Conservation (phyloP, 2,888 invertebrate genomes). For the Lepidonotus clava region DNA sequence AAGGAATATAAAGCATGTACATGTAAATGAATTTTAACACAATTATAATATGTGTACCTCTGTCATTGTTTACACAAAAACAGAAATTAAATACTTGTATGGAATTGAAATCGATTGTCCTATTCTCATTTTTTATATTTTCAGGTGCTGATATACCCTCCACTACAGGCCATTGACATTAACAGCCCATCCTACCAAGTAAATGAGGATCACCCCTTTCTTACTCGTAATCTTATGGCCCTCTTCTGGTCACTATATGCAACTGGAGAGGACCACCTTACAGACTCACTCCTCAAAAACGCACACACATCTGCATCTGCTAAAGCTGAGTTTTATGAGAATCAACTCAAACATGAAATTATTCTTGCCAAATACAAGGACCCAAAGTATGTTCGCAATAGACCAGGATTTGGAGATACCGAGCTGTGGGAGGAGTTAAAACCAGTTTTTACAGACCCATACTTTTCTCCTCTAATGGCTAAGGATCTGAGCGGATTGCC, state of each 20-base stretch:
- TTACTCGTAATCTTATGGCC: neutral
- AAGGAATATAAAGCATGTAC: too few species aligned
- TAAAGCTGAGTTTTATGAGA: neutral
- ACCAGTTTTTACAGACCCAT: slow-evolving; percentile 70
- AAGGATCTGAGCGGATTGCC: slow-evolving; percentile 72
- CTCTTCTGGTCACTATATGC: neutral
- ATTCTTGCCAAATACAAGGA: neutral
- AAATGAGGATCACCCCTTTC: neutral
- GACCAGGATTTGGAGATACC: slow-evolving; percentile 43
- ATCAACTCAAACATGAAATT: neutral
- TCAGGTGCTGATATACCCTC: slow-evolving; percentile 49
- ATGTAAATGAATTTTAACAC: too few species aligned
- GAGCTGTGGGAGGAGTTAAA: slow-evolving; percentile 61
- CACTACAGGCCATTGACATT: slow-evolving; percentile 44
- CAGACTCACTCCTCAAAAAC: neutral
- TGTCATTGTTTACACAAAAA: too few species aligned
- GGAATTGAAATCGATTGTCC: neutral
- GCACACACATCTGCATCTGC: neutral
- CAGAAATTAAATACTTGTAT: neutral
- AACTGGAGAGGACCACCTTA: neutral
- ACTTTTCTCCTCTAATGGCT: slow-evolving; percentile 66
- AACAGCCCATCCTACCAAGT: slow-evolving; percentile 4
- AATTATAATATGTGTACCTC: too few species aligned
- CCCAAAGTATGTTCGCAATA: too few species aligned
- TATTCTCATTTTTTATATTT: neutral